Evolutionary conservation across 2,888 invertebrate species (phyloP), one percentile per base, ranked within the genome.

Genomic region (Trichogramma dendrolimi): DNA sequence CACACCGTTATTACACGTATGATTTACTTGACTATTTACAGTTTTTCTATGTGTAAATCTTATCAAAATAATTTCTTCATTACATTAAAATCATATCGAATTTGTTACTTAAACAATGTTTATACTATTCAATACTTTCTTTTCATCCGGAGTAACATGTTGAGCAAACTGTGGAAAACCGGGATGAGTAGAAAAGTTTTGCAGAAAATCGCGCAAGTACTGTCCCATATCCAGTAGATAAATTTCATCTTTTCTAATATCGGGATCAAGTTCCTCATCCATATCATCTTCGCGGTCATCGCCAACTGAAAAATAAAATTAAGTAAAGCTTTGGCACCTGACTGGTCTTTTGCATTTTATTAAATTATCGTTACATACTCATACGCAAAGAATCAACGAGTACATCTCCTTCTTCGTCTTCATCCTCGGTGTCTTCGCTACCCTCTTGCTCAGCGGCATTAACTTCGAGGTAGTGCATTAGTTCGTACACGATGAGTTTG

Each of bases 401-500:
- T 46, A 60, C 64, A 71, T 75, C 72, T 4, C 72, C 72, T 8
- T 66, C 70, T 7, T 69, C 72, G 42, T 76, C 80, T 2, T 80
- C 80, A 55, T 80, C 79, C 4, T 77, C 80, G 8, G 79, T 76
- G 67, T 73, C 71, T 27, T 27, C 27, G 27, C 27, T 27, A 27
- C 27, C 27, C 8, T 79, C 79, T 39, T 78, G 77, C 38, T 67
- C 71, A 4, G 74, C 76, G 47, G 76, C 71, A 5, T 69, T 66
- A 4, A 76, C 74, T 69, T 87, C 87, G 7, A 85, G 81, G 62
- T 85, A 82, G 72, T 83, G 81, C 48, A 83, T 81, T 47, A 88
- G 73, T 70, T 89, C 89, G 70, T 85, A 84, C 53, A 89, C 82
- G 5, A 89, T 81, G 8, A 89, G 78, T 74, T 89, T 89, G 71